Evolutionary conservation across 2,888 invertebrate genomes (phyloP), one percentile per base, ranked within the genome.

Genomic region (Hypomecis punctinalis): DNA sequence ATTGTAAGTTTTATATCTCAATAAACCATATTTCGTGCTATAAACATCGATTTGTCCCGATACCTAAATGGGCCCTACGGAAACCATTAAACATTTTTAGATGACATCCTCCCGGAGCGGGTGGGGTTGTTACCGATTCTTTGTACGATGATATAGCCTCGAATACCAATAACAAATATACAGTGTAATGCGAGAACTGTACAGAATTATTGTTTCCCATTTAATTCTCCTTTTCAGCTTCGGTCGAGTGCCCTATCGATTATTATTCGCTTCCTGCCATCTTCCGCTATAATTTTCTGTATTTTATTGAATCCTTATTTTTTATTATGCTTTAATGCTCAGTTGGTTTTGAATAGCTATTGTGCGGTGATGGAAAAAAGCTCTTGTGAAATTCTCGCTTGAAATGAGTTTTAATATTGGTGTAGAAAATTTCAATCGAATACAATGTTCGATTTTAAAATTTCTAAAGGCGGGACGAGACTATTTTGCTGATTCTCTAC

Each of bases 71-170:
- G 78, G 72, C 73, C 76, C 77, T 77, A 77, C 77, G 80, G 84
- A 84, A 85, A 79, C 81, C 83, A 80, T 89, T 82, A 86, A 77
- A 76, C 81, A 83, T 84, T 84, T 83, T 84, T 82, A 83, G 78
- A 79, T 76, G 79, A 66, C 69, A 62, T 69, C 78, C 81, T 83
- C 67, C 81, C 84, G 82, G 82, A 83, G 79, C 74, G 62, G 68
- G 9, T 47, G 73, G 61, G 71, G 67, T 69, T 69, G 73, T 74
- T 73, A 75, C 71, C 70, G 73, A 76, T 76, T 77, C 74, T 77
- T 75, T 72, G 63, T 57, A 23, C 54, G 61, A 11, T 43, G 53
- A 52, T 53, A 62, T 46, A 61, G 53, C 58, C 48, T 46, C 46
- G 48, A 47, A 47, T 39, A 43, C 37, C 48, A 58, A 60, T 43